Conservation (phyloP, 2,888 invertebrate genomes). For the Nomada fabriciana region DNA sequence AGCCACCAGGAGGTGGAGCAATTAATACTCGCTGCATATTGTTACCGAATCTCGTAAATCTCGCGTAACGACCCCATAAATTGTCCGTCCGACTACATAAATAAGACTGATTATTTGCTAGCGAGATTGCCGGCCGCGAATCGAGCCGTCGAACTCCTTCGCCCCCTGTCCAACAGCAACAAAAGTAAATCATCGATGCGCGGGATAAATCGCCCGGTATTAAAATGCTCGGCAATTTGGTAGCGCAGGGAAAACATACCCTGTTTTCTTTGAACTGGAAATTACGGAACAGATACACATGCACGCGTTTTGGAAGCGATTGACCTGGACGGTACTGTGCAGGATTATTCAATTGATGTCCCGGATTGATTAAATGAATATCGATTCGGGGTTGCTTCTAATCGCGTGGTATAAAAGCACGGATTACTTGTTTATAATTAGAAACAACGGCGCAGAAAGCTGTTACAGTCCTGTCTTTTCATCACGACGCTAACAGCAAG, state of each 20-base stretch:
- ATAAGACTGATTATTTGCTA: constrained; percentile 65
- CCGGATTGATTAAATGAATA: background rate
- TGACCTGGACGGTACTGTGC: background rate
- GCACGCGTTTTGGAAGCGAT: background rate
- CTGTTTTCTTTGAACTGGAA: background rate
- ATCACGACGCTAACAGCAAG: too few species aligned
- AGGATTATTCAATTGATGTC: background rate
- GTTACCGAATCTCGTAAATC: constrained; percentile 68
- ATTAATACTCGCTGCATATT: constrained; percentile 60
- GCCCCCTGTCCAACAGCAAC: constrained; percentile 53
- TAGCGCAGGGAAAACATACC: background rate
- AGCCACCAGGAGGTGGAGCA: constrained; percentile 30
- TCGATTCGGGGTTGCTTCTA: too few species aligned
- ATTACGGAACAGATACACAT: background rate
- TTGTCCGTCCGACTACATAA: constrained; percentile 46
- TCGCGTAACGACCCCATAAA: constrained; percentile 63
- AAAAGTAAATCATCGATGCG: constrained; percentile 53
- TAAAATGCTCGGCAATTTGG: constrained; percentile 19
- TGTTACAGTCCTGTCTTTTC: too few species aligned
- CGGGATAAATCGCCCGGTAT: constrained; percentile 33
- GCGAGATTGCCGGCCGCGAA: constrained; percentile 54
- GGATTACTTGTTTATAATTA: too few species aligned
- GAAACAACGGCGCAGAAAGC: too few species aligned
- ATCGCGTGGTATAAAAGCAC: too few species aligned
- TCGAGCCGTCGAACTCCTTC: constrained; percentile 39